Conservation (phyloP, 1,140 invertebrate genomes). For the Probaryconus sp. region DNA sequence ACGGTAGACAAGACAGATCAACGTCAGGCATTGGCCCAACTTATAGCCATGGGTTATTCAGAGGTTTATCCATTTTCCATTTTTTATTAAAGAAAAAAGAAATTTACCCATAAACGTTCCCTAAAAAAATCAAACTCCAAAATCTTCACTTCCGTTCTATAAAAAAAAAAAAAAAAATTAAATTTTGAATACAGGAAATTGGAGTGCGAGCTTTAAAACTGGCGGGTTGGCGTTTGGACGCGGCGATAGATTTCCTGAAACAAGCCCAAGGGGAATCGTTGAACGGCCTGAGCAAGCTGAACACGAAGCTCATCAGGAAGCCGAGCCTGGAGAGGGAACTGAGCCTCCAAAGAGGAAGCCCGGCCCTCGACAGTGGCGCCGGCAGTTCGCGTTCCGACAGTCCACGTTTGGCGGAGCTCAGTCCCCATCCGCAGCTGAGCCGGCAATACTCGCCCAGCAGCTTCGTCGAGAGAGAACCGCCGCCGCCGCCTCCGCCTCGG, state of each 20-base stretch:
- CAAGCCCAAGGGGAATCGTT: conserved; percentile 81
- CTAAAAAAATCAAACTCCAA: not conserved
- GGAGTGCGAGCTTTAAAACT: conserved; percentile 84
- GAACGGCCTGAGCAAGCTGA: conserved; percentile 81
- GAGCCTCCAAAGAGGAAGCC: conserved; percentile 86
- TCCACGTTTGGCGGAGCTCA: conserved; percentile 80
- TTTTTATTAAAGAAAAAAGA: no score
- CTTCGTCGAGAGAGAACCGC: conserved; percentile 81
- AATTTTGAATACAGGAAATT: no score
- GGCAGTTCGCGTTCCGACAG: conserved; percentile 93
- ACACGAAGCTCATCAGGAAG: conserved; percentile 89
- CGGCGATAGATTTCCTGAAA: conserved; percentile 85
- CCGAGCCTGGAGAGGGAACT: conserved; percentile 90
- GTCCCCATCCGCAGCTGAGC: conserved; percentile 80
- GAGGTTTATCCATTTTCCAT: conserved; percentile 77
- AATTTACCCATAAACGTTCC: not conserved
- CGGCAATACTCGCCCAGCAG: conserved; percentile 78
- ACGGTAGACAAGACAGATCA: conserved; percentile 75
- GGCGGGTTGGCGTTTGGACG: conserved; percentile 83
- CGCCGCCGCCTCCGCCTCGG: conserved; percentile 85
- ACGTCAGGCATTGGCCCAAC: conserved; percentile 81
- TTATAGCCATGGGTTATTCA: conserved; percentile 83
- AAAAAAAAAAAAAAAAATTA: no score
- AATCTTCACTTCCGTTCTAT: no score
- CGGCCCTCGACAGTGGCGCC: conserved; percentile 90